Base-by-base conservation (phyloP, 1,140 invertebrate species). In the Trichomalopsis sarcophagae region DNA sequence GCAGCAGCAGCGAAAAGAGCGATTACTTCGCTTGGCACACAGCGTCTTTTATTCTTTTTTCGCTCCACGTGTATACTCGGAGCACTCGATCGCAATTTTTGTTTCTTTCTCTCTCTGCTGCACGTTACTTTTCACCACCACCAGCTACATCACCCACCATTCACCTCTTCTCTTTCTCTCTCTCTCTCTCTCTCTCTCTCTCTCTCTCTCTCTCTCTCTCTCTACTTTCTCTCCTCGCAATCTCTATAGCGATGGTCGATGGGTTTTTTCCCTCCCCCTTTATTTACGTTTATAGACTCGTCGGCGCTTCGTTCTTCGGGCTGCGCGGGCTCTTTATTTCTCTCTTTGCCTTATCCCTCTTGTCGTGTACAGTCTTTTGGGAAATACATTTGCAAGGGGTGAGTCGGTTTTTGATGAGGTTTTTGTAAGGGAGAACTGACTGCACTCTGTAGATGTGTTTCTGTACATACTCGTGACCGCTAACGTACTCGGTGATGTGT, bases 281-380 rank as follows among this genome's bases (percentile, higher is more conserved):
- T 62, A 62, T 62, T 62, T 62, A 62, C 55, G 55, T 62, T 62
- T 62, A 62, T n/a, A 50, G 47, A 62, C 55, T 62, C 55, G 55
- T 62, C 17, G 17, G 55, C 21, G 55, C 55, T 62, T 62, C 55
- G 21, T n/a, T n/a, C 55, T 62, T 62, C 55, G n/a, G 55, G 6
- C 55, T 17, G 17, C 2, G 55, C 21, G 17, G 5, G 33, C 2
- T 36, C 33, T 36, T 36, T 36, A 36, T 62, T 62, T 17, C 21
- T 62, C 17, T 62, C 50, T 55, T 17, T 21, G 21, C 6, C 55
- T 62, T 62, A 62, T 62, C 55, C 17, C 21, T 62, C 21, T 17
- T n/a, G 6, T 36, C 33, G 47, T 10, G 55, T 62, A 62, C 21
- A 62, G 21, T 62, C 55, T 62, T 62, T 62, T 62, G 55, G 17